Base-by-base conservation (phyloP, 2,888 invertebrate species). In the Drosophila diplacantha region DNA sequence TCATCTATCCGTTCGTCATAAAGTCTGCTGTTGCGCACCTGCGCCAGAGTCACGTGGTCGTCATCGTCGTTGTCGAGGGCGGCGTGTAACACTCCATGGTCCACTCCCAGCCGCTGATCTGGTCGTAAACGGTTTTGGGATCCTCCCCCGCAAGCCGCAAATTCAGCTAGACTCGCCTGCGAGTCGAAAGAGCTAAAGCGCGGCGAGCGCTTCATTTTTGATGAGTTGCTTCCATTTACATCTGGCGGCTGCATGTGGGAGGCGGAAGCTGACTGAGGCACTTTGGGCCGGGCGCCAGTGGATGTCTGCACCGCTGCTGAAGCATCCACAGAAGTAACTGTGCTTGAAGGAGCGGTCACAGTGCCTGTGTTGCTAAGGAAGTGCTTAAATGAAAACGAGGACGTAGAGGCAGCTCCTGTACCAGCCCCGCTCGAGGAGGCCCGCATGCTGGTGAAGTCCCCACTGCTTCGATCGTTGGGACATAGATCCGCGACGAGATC, bases 211-310 rank as follows among this genome's bases (percentile, higher is more conserved):
- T 88, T 88, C 88, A 88, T 88, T 73, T 86, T 86, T 18, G 87
- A 85, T 7, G 85, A 78, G 31, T 52, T 52, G 60, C 74, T 57
- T 35, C 80, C 78, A 57, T 83, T 75, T 39, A 71, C 52, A 65
- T 83, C 72, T 56, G 78, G 55, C 20, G 75, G 67, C 39, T 71
- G 72, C 69, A 83, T 82, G 39, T 85, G 65, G 11, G 86, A 73
- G 67, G 84, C 71, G 66, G 89, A 82, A 34, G 83, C 83, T 3
- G 87, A 87, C 72, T 88, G 88, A 57, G 88, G 88, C 69, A 94
- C 92, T 89, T 95, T 95, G 6, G 95, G 95, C 73, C 94, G 90
- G 26, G 95, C 94, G 38, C 95, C 95, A 62, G 93, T 92, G 80
- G 88, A 88, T 7, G 84, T 84, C 52, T 87, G 86, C 61, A 83